Percentiles rank a stretch among this genome's conserved stretches.
Evolutionary conservation across 2,888 invertebrate genomes (phyloP).

Genomic region (Drosophila gaucha): DNA sequence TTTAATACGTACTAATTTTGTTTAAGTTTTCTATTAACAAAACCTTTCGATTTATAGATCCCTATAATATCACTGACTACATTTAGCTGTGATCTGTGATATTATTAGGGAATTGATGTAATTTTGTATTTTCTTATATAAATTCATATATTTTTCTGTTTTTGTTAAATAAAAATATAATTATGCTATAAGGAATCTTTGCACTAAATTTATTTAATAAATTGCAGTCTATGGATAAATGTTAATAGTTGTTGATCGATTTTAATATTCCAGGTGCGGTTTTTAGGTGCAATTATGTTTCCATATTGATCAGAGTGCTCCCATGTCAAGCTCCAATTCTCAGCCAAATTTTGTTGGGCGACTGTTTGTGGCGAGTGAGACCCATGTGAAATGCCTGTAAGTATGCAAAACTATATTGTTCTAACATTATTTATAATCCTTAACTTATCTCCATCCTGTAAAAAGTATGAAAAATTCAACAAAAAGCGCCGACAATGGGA

Average conservation of each 20-base stretch:
- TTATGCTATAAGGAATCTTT: too few relatives aligned
- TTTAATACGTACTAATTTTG: too few relatives aligned
- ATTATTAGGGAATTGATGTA: too few relatives aligned
- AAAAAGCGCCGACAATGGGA: constrained; percentile 85
- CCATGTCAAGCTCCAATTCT: constrained; percentile 67
- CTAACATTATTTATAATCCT: not conserved
- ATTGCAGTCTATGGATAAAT: not conserved
- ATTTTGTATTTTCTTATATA: too few relatives aligned
- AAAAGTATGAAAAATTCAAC: constrained; percentile 84
- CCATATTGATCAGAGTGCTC: constrained; percentile 61
- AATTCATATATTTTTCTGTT: too few relatives aligned
- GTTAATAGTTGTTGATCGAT: not conserved
- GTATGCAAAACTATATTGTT: constrained; percentile 27
- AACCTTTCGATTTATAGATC: too few relatives aligned
- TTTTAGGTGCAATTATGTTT: constrained; percentile 49
- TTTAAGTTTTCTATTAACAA: too few relatives aligned
- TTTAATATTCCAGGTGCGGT: constrained; percentile 42
- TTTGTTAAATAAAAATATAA: not conserved
- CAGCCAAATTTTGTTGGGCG: constrained; percentile 74
- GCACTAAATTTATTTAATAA: too few relatives aligned
- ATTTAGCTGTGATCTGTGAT: too few relatives aligned
- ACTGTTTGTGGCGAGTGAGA: constrained; percentile 79
- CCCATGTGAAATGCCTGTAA: constrained; percentile 84
- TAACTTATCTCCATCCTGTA: not conserved
- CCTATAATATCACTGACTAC: too few relatives aligned